Percentiles rank a stretch among this genome's conserved stretches.
Evolutionary conservation across 2,888 invertebrate genomes (phyloP).

Genomic region (Altica lythri): DNA sequence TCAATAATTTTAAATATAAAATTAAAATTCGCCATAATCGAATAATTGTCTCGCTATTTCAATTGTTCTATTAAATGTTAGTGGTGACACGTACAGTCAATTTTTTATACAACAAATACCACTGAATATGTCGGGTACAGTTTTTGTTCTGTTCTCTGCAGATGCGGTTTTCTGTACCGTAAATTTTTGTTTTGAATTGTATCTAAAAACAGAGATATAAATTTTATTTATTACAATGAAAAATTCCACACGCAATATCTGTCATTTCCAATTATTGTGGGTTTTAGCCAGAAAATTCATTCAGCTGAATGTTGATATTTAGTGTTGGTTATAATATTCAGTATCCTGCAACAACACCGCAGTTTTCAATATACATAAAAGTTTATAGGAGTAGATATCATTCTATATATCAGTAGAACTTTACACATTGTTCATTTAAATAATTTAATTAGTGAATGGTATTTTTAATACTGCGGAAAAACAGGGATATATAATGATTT

Average conservation of each 20-base stretch:
- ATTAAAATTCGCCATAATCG: slow-evolving; percentile 5
- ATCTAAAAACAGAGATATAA: slow-evolving; percentile 13
- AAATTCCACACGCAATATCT: slow-evolving; percentile 20
- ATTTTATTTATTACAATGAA: slow-evolving; percentile 22
- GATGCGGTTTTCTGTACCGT: slow-evolving; percentile 17
- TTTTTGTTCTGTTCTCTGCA: slow-evolving; percentile 11
- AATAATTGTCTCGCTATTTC: not conserved
- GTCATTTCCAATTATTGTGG: slow-evolving; percentile 24
- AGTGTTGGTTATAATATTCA: no score
- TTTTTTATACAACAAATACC: slow-evolving; percentile 9
- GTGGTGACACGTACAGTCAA: slow-evolving; percentile 3
- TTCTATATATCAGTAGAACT: no score
- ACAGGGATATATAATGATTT: no score
- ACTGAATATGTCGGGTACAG: slow-evolving; percentile 7
- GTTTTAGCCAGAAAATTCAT: slow-evolving; percentile 10
- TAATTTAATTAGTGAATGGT: no score
- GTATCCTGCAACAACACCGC: no score
- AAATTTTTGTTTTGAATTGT: slow-evolving; percentile 16
- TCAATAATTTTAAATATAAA: slow-evolving; percentile 5
- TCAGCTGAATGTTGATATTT: no score
- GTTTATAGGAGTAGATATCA: no score
- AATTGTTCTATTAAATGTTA: not conserved
- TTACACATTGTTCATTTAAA: no score
- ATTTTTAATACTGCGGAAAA: no score
- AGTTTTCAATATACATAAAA: no score